Evolutionary conservation across 2,797 vertebrate genomes (phyloP).

Genomic region (Psittacula derbiana): DNA sequence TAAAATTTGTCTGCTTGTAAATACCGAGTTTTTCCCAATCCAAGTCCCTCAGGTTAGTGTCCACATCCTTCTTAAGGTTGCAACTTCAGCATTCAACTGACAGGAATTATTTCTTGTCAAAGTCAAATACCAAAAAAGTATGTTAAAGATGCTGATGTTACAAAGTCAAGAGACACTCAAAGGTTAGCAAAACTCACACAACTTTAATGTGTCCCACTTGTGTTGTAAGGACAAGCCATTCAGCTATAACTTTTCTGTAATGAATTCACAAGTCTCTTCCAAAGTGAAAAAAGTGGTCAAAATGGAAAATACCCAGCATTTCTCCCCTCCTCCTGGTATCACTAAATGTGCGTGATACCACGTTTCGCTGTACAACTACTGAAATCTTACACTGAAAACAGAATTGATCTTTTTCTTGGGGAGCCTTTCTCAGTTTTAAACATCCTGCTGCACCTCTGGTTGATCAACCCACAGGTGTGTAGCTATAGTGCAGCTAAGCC

Average conservation of each 20-base stretch:
- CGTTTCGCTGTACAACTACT: neutral
- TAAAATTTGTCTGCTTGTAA: neutral
- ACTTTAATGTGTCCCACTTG: neutral
- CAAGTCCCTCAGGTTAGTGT: neutral
- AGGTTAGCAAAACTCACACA: neutral
- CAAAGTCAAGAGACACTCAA: neutral
- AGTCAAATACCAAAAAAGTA: neutral
- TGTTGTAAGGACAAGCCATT: neutral
- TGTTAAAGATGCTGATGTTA: neutral
- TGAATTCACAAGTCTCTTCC: neutral
- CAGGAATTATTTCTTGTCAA: neutral
- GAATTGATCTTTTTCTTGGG: neutral
- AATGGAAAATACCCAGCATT: neutral
- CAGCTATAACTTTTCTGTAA: neutral
- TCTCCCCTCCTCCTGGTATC: neutral
- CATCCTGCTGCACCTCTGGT: neutral
- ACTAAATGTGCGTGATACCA: fast-evolving
- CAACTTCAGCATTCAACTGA: neutral
- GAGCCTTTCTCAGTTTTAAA: neutral
- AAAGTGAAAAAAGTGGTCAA: neutral
- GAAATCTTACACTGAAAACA: neutral
- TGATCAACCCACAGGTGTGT: neutral
- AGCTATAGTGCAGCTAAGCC: neutral
- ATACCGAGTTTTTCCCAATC: neutral
- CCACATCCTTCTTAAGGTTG: neutral